Base-by-base conservation (phyloP, 2,113 vertebrate genomes). In the Rhinoptilus africanus region DNA sequence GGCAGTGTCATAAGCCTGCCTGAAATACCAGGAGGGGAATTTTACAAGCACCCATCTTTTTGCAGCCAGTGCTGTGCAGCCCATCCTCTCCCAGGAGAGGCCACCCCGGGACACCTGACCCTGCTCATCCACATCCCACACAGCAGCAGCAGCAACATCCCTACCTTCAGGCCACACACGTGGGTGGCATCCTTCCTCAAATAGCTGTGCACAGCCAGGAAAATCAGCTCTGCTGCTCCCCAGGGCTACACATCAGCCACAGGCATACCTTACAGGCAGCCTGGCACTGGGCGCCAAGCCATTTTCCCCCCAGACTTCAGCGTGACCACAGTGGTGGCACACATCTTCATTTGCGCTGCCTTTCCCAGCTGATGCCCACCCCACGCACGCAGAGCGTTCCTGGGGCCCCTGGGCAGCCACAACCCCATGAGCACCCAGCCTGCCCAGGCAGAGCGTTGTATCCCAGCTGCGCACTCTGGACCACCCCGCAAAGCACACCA, bases 141-240 rank as follows among this genome's bases (percentile, higher is more conserved):
- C 1, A 6, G 48, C 32, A 39, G 35, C 48, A 30, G 72, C 68
- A 69, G 62, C 35, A 76, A 9, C n/a, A 74, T 30, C 27, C 19
- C 43, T n/a, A 57, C 71, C 27, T 59, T 43, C 32, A 50, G 48
- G 37, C 28, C 26, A n/a, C 28, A 6, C 6, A 6, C 10, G 3
- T 24, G 41, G 30, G 4, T 24, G 48, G 30, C 30, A 27, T 76
- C 63, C 35, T 79, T 50, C 32, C 68, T 85, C 54, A 32, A 37
- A 27, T 1, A 39, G 35, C 54, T 0, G 0, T 12, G 48, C 35
- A 45, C 4, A 32, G 17, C 12, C 43, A 32, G 28, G 23, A 17
- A 30, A n/a, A 32, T 4, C 34, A 71, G 34, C 37, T 24, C 37
- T 50, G 11, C 37, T 1, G 2, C 47, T 48, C 9, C 47, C 14